A percentile compares a stretch with the other conserved stretches of the same genome.
These are phyloP conservation scores for Platyscapa corneri DNA, from an alignment of 1,140 invertebrate species.

Conservation along the genomic window DNA sequence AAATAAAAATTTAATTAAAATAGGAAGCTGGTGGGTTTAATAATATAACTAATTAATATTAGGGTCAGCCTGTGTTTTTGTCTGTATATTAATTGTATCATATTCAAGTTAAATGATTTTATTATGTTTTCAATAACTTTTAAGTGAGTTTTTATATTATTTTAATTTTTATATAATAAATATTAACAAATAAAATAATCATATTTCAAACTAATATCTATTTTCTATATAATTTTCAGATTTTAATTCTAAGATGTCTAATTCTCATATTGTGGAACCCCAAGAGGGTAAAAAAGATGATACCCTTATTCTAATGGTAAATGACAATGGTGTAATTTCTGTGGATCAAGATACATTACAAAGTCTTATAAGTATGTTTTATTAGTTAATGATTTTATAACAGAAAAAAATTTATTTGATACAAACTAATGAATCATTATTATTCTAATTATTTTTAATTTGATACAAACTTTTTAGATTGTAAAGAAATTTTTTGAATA, in stretches of 20 bases:
- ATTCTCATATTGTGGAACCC: constrained; percentile 68
- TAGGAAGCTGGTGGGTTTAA: too few species aligned
- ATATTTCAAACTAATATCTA: background rate
- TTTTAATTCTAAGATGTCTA: constrained; percentile 67
- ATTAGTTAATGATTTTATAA: background rate
- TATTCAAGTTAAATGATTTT: too few species aligned
- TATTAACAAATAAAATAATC: too few species aligned
- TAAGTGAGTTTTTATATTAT: too few species aligned
- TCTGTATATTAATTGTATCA: too few species aligned
- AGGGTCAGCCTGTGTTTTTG: too few species aligned
- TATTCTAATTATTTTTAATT: background rate
- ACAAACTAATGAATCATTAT: too few species aligned
- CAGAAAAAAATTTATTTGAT: too few species aligned
- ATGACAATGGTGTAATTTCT: constrained; percentile 82
- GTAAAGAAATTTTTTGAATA: background rate
- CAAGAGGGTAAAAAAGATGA: constrained; percentile 71
- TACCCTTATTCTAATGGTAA: constrained; percentile 81
- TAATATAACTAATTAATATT: too few species aligned
- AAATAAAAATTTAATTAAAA: too few species aligned
- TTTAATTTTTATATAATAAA: too few species aligned
- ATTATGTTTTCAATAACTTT: too few species aligned
- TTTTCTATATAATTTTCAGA: constrained; percentile 46
- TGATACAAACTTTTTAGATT: background rate
- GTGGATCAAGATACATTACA: constrained; percentile 82
- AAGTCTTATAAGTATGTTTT: constrained; percentile 80